These are phyloP conservation scores for Pheosia gnoma DNA, from an alignment of 2,888 invertebrate genomes.

Conservation along the genomic window DNA sequence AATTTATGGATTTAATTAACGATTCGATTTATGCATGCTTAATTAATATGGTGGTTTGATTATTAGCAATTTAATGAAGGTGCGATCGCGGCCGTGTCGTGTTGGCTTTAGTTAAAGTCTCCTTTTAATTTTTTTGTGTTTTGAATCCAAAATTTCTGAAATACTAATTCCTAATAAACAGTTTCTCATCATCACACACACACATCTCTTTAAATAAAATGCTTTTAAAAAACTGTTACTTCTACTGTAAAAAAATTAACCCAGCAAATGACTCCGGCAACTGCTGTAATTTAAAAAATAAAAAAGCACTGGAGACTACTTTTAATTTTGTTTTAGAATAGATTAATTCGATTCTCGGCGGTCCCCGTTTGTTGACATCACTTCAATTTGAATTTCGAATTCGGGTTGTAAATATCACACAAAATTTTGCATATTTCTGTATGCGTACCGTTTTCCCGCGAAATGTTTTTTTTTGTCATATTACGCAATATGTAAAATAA, in stretches of 20 bases:
- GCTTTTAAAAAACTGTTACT: too few relatives aligned
- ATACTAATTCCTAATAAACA: too few relatives aligned
- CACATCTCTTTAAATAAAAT: too few relatives aligned
- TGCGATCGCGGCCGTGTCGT: neutral
- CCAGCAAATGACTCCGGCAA: neutral
- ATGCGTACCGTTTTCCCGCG: slow-evolving; percentile 33
- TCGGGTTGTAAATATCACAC: slow-evolving; percentile 23
- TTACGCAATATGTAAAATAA: slow-evolving; percentile 14
- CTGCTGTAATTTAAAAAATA: slow-evolving; percentile 1
- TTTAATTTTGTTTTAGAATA: slow-evolving; percentile 47
- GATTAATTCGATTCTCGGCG: slow-evolving; percentile 55
- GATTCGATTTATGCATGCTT: neutral
- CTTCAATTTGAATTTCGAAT: slow-evolving; percentile 54
- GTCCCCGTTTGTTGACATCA: slow-evolving; percentile 51
- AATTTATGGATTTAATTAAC: neutral
- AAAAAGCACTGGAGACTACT: slow-evolving; percentile 6
- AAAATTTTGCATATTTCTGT: slow-evolving; percentile 56
- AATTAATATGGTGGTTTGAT: slow-evolving; percentile 1
- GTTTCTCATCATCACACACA: too few relatives aligned
- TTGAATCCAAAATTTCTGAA: too few relatives aligned
- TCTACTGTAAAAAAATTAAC: neutral
- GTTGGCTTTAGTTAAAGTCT: neutral
- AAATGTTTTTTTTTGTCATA: slow-evolving; percentile 26
- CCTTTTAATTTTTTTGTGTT: neutral
- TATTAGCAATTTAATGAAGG: slow-evolving; percentile 6